Base-by-base conservation (phyloP, 2,888 invertebrate genomes). In the Cecidostiba fungosa region DNA sequence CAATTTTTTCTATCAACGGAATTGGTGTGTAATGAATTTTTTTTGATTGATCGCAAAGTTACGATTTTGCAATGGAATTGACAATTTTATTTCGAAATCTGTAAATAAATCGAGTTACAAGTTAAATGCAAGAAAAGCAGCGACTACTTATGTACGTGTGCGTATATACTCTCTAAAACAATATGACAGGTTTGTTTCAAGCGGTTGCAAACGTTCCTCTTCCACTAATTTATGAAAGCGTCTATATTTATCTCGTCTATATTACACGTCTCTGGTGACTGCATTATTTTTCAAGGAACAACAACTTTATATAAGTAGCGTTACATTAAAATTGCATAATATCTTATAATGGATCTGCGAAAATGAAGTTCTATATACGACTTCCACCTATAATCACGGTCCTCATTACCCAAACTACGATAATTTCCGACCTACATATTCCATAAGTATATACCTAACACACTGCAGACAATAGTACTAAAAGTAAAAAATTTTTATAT, bases 281-380 rank as follows among this genome's bases (percentile, higher is more conserved):
- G 54, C 54, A 59, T 59, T 59, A 59, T 23, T 59, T 59, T 59
- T 59, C 54, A 59, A 59, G 54, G 54, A 59, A 59, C 54, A 59
- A 59, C 54, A n/a, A 23, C n/a, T 59, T 59, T 59, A 23, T n/a
- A 59, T 59, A 59, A 23, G 54, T 59, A 59, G 54, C 19, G 8
- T 8, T 59, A n/a, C 23, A n/a, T 2, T 6, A 6, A n/a, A 19
- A 23, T 59, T 59, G 23, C 54, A n/a, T 59, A 59, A 59, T n/a
- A 12, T 43, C 43, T 43, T 1, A 54, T n/a, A 54, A 54, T 54
- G n/a, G 54, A 54, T 19, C n/a, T n/a, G 10, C 54, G 1, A 54
- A 54, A 54, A n/a, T 19, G 54, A 54, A 54, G 54, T n/a, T n/a
- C n/a, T n/a, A n/a, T n/a, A n/a, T n/a, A n/a, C n/a, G n/a, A n/a